Percentiles rank a stretch among this genome's conserved stretches.
Evolutionary conservation across 2,888 invertebrate species (phyloP).

Genomic region (Cosmia trapezina): DNA sequence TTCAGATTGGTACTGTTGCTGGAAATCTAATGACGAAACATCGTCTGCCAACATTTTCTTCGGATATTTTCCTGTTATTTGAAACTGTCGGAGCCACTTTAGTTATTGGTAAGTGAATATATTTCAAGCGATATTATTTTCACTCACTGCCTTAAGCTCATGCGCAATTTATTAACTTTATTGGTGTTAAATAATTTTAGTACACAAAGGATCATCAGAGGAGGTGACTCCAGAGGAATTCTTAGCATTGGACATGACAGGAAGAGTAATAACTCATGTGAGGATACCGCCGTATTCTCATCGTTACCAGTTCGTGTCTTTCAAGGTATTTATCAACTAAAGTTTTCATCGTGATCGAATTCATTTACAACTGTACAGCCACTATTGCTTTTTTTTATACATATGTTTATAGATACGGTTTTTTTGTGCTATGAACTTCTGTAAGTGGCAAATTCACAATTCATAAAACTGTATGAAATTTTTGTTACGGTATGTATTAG

Average conservation of each 20-base stretch:
- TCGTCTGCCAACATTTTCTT: conserved; percentile 91
- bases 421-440: too few relatives aligned
- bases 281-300: conserved; percentile 78
- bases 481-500: too few relatives aligned
- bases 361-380: too few relatives aligned
- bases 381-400: too few relatives aligned
- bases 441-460: too few relatives aligned
- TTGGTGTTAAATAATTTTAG: conserved; percentile 57
- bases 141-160: too few relatives aligned
- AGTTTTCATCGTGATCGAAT: too few relatives aligned
- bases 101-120: conserved; percentile 79
- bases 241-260: conserved; percentile 77
- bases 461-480: too few relatives aligned
- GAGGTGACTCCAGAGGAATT: conserved; percentile 78
- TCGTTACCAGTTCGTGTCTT: conserved; percentile 74
- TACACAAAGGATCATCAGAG: conserved; percentile 56
- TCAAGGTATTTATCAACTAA: conserved; percentile 68
- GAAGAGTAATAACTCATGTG: conserved; percentile 74
- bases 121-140: too few relatives aligned
- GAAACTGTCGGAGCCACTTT: conserved; percentile 89
- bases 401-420: too few relatives aligned
- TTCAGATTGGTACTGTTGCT: conserved; percentile 91
- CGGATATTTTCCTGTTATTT: conserved; percentile 91
- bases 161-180: too few relatives aligned
- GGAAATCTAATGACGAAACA: conserved; percentile 93